Evolutionary conservation across 2,797 vertebrate species (phyloP).

Genomic region (Scolopax rusticola): DNA sequence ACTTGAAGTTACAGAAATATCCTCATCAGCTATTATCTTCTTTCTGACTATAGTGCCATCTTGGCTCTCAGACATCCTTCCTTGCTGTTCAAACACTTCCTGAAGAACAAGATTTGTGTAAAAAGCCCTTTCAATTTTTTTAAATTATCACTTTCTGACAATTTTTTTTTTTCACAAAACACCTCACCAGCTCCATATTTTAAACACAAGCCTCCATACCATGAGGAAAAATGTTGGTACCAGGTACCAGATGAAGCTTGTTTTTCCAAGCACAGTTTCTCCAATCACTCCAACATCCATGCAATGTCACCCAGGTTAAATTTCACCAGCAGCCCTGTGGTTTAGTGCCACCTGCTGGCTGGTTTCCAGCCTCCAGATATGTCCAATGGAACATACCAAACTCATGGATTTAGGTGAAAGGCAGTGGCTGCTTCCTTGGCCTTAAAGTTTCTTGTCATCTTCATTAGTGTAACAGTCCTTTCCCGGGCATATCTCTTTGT

Average conservation of each 20-base stretch:
- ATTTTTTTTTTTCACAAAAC: not conserved
- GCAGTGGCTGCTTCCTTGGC: not conserved
- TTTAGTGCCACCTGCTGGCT: not conserved
- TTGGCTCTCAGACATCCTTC: not conserved
- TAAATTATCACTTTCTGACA: not conserved
- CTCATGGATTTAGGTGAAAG: not conserved
- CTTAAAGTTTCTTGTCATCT: not conserved
- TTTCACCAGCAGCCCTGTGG: not conserved
- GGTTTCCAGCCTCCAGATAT: not conserved
- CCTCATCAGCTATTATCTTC: not conserved
- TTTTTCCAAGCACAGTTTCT: not conserved
- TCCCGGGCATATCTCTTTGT: not conserved
- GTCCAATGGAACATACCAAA: not conserved
- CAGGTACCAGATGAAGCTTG: not conserved
- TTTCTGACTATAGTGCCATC: not conserved
- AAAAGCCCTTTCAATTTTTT: not conserved
- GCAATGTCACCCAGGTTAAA: not conserved
- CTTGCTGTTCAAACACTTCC: not conserved
- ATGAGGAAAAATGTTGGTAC: not conserved
- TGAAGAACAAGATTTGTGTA: not conserved
- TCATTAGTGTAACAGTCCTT: not conserved
- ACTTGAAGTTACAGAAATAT: not conserved
- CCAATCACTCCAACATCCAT: not conserved
- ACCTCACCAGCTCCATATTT: not conserved
- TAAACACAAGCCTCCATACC: not conserved